A percentile compares a stretch with the other conserved stretches of the same genome.
These are phyloP conservation scores for Microctonus aethiopoides DNA, from an alignment of 2,888 invertebrate genomes.

Conservation along the genomic window DNA sequence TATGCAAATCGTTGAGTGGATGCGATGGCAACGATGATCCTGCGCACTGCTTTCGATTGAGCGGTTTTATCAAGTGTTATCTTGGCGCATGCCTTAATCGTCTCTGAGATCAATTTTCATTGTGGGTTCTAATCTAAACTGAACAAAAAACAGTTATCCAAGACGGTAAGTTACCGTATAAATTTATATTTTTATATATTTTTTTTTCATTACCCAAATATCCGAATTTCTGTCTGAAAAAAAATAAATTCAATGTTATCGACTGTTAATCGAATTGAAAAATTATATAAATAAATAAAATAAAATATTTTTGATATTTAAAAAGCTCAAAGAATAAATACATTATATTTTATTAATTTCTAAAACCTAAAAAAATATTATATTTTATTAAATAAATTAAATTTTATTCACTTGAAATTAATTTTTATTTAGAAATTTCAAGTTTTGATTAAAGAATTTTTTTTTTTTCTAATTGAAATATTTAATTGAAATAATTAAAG, in stretches of 20 bases:
- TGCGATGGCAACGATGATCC: constrained; percentile 34
- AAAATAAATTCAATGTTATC: not conserved
- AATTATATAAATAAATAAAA: too few relatives aligned
- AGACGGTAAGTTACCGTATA: not conserved
- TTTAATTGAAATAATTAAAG: too few relatives aligned
- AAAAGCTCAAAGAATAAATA: too few relatives aligned
- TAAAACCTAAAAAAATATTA: too few relatives aligned
- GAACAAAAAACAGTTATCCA: not conserved
- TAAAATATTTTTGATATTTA: too few relatives aligned
- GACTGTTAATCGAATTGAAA: not conserved
- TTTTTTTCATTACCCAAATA: not conserved
- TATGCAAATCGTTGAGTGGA: not conserved
- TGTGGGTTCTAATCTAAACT: not conserved
- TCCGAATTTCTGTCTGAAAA: not conserved
- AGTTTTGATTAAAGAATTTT: too few relatives aligned
- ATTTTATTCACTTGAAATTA: too few relatives aligned
- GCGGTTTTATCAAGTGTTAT: constrained; percentile 40
- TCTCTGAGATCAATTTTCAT: not conserved
- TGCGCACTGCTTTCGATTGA: constrained; percentile 52
- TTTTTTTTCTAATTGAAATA: too few relatives aligned
- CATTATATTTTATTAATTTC: too few relatives aligned
- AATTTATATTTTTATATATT: not conserved
- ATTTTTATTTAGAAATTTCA: too few relatives aligned
- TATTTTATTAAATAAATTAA: too few relatives aligned
- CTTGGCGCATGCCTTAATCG: constrained; percentile 38